Base-by-base conservation (phyloP, 2,888 invertebrate genomes). In the Nomada goodeniana region DNA sequence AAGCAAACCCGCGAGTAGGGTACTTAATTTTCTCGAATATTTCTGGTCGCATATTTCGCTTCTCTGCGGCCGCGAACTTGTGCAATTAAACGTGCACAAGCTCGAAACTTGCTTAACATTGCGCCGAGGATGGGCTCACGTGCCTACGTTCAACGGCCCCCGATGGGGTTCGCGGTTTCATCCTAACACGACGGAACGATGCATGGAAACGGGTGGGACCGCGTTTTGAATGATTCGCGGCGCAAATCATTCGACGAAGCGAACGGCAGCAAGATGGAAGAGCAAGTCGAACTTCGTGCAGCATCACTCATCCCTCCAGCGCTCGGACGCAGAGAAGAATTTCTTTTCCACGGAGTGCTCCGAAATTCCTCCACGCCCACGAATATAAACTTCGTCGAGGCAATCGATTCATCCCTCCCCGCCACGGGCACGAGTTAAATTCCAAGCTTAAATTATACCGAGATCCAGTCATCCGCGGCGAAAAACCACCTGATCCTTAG, bases 21-120 rank as follows among this genome's bases (percentile, higher is more conserved):
- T 79, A 79, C 81, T 86, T 82, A 79, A 86, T 86, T 86, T 83
- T 79, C 86, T 55, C 65, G 83, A 72, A 84, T 86, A 86, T 79
- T 86, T 79, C 47, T 55, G 81, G 68, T 80, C 70, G 63, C 82
- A 71, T 71, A 85, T 85, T 72, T 83, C 82, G 76, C 63, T 68
- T 20, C 70, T 74, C 55, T 57, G 76, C 57, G 70, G 73, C 64
- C 23, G 57, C 55, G 20, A 85, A 85, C 84, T 85, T 82, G 18
- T 23, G 74, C 82, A 82, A 84, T 85, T 84, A 82, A 76, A 85
- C 70, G 76, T 74, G 71, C 15, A 47, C 73, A 36, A 70, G 74
- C 61, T 15, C 47, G 61, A 74, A 75, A 82, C 76, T 80, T 75
- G 60, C 64, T 50, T 44, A 82, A 82, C 71, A 79, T 84, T 74